Percentiles rank a stretch among this genome's conserved stretches.
These are phyloP conservation scores for Saccostrea cuccullata DNA, from an alignment of 1,140 invertebrate species.

Conservation along the genomic window DNA sequence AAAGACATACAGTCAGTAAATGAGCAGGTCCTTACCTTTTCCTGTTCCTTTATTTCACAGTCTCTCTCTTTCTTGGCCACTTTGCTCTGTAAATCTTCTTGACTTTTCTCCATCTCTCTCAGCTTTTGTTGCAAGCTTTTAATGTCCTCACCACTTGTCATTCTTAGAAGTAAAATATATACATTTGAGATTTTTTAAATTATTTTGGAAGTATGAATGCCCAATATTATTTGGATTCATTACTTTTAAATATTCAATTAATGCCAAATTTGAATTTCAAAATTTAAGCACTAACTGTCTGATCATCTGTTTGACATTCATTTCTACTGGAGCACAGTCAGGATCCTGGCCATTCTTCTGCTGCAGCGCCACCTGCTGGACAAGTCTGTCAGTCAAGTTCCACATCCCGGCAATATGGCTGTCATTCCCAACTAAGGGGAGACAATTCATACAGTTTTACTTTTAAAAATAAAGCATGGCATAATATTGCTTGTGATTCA, in stretches of 20 bases:
- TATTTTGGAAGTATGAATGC: not conserved
- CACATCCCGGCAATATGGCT: slow-evolving; percentile 86
- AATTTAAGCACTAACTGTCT: slow-evolving; percentile 83
- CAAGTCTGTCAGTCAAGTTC: slow-evolving; percentile 94
- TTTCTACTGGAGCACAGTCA: slow-evolving; percentile 90
- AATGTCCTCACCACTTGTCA: slow-evolving; percentile 89
- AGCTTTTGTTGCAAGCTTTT: slow-evolving; percentile 91
- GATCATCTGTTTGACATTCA: slow-evolving; percentile 94
- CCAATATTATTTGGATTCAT: not conserved
- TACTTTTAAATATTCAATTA: not conserved
- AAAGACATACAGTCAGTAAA: not conserved
- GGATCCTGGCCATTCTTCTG: slow-evolving; percentile 86
- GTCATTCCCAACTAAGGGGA: slow-evolving; percentile 84
- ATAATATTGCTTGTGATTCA: not conserved
- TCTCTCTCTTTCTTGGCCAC: slow-evolving; percentile 96
- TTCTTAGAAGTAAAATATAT: slow-evolving; percentile 31
- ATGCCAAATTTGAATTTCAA: not conserved
- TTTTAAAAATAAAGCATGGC: no score
- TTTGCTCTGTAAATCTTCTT: slow-evolving; percentile 90
- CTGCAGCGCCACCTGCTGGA: slow-evolving; percentile 97
- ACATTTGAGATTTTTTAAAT: not conserved
- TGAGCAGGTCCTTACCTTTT: slow-evolving; percentile 83
- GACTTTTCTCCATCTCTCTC: slow-evolving; percentile 92
- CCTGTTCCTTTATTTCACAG: slow-evolving; percentile 91
- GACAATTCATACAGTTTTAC: not conserved